Evolutionary conservation across 2,888 invertebrate genomes (phyloP).

Genomic region (Drosophila histrio): DNA sequence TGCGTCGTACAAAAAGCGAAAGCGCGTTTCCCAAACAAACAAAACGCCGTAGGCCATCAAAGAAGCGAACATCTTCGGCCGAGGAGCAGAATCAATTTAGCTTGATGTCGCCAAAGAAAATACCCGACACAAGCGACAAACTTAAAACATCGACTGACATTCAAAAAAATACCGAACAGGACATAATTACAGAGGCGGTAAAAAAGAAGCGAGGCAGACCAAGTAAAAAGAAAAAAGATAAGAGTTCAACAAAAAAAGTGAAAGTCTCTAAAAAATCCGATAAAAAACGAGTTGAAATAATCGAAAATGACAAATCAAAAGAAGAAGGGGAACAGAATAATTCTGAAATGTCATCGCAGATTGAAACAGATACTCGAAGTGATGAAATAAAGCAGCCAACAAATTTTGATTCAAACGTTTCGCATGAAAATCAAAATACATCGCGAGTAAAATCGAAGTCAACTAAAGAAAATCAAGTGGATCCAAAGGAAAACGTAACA

Average conservation of each 20-base stretch:
- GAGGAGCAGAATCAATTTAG: constrained; percentile 21
- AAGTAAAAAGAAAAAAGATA: background rate
- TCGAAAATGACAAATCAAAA: background rate
- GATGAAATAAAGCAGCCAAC: background rate
- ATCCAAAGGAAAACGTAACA: background rate
- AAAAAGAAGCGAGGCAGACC: constrained; percentile 8
- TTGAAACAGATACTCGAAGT: background rate
- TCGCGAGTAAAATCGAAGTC: background rate
- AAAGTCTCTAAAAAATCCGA: background rate
- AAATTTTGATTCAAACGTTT: background rate
- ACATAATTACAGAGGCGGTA: background rate
- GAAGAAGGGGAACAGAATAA: background rate
- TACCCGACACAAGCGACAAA: background rate
- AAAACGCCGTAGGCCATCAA: background rate
- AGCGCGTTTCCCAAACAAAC: constrained; percentile 17
- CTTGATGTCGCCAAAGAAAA: background rate
- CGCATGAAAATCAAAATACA: background rate
- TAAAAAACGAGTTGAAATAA: background rate
- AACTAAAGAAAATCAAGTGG: background rate
- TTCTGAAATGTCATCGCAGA: background rate
- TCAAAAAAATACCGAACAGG: background rate
- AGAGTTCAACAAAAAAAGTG: no score
- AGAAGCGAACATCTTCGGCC: constrained; percentile 26
- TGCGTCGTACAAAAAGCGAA: constrained; percentile 51
- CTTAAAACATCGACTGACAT: background rate